Base-by-base conservation (phyloP, 2,113 vertebrate genomes). In the Puma concolor region DNA sequence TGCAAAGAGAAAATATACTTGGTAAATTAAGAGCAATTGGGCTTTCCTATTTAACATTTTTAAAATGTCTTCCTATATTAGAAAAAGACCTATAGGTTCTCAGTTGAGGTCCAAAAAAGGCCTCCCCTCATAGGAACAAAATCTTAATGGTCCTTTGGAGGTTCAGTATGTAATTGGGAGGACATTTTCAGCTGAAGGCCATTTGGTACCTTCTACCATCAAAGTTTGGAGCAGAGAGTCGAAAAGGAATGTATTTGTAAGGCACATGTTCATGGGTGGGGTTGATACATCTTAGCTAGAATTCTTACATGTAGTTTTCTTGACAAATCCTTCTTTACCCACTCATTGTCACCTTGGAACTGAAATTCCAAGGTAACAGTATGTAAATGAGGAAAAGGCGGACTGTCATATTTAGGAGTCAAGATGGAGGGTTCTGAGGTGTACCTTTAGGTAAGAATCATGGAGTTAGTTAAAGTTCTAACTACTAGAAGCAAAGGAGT, bases 1-100 rank as follows among this genome's bases (percentile, higher is more conserved):
- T n/a, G 19, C 52, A 85, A 82, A 88, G 60, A 95, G 12, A 93
- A 96, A 74, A 77, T 82, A 86, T 38, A 54, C 16, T 76, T n/a
- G 5, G 31, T 76, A 83, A 93, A 41, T 44, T 82, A 94, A 89
- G 38, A 89, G 38, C 48, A 64, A 52, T 36, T 74, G 27, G 36
- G 0, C 23, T 0, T n/a, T 67, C 38, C 5, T 93, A 6, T 54
- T 64, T 91, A 33, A 44, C 19, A 48, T 96, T 93, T 87, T 31
- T 25, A 80, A 92, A 96, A 92, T 97, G n/a, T 50, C 44, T 72
- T 94, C 50, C 23, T 80, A 48, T 4, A 66, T 80, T 89, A 80
- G 25, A 74, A 88, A 88, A 82, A 82, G 14, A 64, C 60, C 52
- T 10, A 79, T 5, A 60, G 12, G 36, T 63, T 94, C 25, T 76